Conservation (phyloP, 2,888 invertebrate species). For the Esperia sulphurella region DNA sequence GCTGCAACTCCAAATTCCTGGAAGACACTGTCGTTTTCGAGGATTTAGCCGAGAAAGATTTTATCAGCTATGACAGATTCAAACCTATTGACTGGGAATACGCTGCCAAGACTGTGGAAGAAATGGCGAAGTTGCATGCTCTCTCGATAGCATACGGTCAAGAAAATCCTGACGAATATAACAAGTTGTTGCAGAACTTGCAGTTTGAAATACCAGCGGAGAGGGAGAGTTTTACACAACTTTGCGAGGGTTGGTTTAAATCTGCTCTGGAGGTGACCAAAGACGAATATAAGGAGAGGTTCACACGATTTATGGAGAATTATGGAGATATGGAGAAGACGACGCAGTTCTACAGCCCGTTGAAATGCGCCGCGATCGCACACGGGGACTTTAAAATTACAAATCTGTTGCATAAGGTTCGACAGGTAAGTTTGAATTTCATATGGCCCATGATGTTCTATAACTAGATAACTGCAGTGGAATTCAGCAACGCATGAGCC, state of each 20-base stretch:
- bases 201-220: constrained; percentile 16
- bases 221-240: constrained; percentile 10
- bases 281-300: constrained; percentile 28
- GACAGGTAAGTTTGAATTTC: background rate
- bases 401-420: constrained; percentile 24
- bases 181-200: constrained; percentile 20
- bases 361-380: constrained; percentile 28
- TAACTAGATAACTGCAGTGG: too few species aligned
- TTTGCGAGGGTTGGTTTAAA: constrained; percentile 11
- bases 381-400: constrained; percentile 51
- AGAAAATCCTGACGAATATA: constrained; percentile 42
- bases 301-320: constrained; percentile 23
- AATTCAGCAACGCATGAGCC: too few species aligned
- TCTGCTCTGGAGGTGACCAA: constrained; percentile 19
- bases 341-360: constrained; percentile 17
- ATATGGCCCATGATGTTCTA: too few species aligned
- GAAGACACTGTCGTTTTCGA: constrained; percentile 52
- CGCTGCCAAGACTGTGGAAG: constrained; percentile 34
- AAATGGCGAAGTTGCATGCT: constrained; percentile 59
- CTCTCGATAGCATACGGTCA: constrained; percentile 40
- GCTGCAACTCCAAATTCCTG: constrained; percentile 21
- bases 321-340: constrained; percentile 11
- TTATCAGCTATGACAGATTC: constrained; percentile 36
- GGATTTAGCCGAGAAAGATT: constrained; percentile 43
- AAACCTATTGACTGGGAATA: constrained; percentile 49